phyloP scores from a whole-genome alignment of 2,113 vertebrate species.

The Marcusenius ussheri region DNA sequence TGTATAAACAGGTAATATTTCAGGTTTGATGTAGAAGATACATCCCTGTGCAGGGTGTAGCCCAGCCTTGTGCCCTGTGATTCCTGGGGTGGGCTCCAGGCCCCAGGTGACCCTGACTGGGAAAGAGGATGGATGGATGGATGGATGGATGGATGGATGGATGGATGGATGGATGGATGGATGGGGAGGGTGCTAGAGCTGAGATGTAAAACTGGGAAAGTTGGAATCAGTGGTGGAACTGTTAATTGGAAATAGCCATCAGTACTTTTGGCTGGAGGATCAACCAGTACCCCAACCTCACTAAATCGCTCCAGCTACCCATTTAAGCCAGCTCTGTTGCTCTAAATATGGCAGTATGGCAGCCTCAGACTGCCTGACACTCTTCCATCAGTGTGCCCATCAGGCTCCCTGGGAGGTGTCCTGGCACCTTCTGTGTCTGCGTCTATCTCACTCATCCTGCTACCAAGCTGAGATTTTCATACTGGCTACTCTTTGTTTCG shows the following conservation, averaged over 20 bases:
- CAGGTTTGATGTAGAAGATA: neutral
- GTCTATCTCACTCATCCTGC: neutral
- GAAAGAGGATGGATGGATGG: neutral
- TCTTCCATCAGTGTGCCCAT: neutral
- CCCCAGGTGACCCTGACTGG: neutral
- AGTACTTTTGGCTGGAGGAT: neutral
- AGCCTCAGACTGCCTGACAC: neutral
- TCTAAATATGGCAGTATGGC: constrained; percentile 10
- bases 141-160: neutral
- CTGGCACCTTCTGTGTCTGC: neutral
- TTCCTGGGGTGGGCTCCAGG: neutral
- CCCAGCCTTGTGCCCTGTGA: neutral
- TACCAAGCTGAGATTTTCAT: neutral
- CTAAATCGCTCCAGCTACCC: neutral
- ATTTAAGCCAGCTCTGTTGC: neutral
- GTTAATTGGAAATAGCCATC: neutral
- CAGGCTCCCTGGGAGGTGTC: neutral
- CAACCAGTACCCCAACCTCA: neutral
- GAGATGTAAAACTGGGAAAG: neutral
- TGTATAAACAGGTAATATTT: neutral
- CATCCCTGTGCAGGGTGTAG: neutral
- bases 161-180: neutral
- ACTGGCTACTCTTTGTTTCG: neutral
- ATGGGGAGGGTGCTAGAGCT: neutral
- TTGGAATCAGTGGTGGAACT: neutral